phyloP scores from a whole-genome alignment of 2,797 vertebrate species.

The Hippocampus kuda region DNA sequence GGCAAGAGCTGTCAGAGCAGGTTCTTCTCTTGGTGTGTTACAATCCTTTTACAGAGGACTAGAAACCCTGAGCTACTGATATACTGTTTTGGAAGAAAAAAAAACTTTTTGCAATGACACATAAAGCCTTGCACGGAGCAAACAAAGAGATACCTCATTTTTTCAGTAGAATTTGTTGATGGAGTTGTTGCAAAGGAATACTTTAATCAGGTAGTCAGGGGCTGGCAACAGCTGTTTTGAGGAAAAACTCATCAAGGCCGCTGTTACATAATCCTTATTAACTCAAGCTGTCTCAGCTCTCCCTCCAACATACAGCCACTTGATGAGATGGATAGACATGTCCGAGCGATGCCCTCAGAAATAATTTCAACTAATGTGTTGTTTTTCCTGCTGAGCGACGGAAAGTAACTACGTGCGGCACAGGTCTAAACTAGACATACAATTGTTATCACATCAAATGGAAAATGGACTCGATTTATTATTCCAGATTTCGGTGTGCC shows the following conservation, averaged over 20 bases:
- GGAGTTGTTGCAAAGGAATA: constrained; percentile 49
- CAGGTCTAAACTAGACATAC: neutral
- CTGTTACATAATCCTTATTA: constrained; percentile 64
- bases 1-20: neutral
- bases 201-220: constrained; percentile 60
- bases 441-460: neutral
- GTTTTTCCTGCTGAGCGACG: constrained; percentile 7
- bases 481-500: neutral
- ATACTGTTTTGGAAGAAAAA: neutral
- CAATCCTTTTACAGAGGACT: neutral
- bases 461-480: neutral
- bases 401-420: neutral
- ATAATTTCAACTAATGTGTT: constrained; percentile 23
- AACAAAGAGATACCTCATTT: neutral
- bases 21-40: neutral
- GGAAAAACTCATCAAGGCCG: constrained; percentile 67
- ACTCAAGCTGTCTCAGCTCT: constrained; percentile 46
- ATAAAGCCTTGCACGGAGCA: neutral
- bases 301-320: constrained; percentile 27
- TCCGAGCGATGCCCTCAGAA: constrained; percentile 20
- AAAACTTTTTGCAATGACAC: neutral
- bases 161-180: neutral
- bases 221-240: constrained; percentile 64
- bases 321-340: constrained; percentile 45
- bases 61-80: neutral